These are phyloP conservation scores for Tachina grossa DNA, from an alignment of 2,888 invertebrate species.

Conservation along the genomic window DNA sequence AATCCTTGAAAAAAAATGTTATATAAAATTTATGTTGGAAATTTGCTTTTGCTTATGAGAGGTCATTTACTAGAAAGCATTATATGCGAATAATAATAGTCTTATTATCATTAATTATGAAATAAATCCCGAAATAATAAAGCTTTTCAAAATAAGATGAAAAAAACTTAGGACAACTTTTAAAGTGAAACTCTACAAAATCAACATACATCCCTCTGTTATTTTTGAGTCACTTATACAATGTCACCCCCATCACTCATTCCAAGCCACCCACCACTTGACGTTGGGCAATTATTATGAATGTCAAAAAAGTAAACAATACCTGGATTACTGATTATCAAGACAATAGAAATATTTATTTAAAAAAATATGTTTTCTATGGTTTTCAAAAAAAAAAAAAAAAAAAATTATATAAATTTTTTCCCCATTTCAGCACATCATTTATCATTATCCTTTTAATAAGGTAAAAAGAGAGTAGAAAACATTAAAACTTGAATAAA, in stretches of 20 bases:
- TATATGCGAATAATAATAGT: slow-evolving; percentile 40
- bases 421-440: slow-evolving; percentile 40
- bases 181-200: slow-evolving; percentile 29
- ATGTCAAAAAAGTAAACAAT: slow-evolving; percentile 70
- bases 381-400: slow-evolving; percentile 43
- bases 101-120: slow-evolving; percentile 71
- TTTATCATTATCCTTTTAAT: slow-evolving; percentile 69
- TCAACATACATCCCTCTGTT: background rate
- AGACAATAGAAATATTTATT: slow-evolving; percentile 64
- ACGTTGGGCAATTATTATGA: slow-evolving; percentile 60
- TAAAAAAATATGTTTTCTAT: slow-evolving; percentile 61
- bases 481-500: slow-evolving; percentile 28
- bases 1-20: slow-evolving; percentile 41
- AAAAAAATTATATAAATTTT: slow-evolving; percentile 25
- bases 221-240: background rate
- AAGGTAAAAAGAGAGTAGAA: slow-evolving; percentile 9
- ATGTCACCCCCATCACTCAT: background rate
- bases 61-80: slow-evolving; percentile 49
- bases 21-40: slow-evolving; percentile 65
- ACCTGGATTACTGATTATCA: slow-evolving; percentile 68
- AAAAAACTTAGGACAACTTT: background rate
- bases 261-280: slow-evolving; percentile 20
- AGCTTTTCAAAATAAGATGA: slow-evolving; percentile 26
- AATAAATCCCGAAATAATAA: slow-evolving; percentile 67
- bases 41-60: slow-evolving; percentile 47